Percentiles rank a stretch among this genome's conserved stretches.
Conservation (phyloP, 1,140 invertebrate genomes). For the Euglossa dilemma region DNA sequence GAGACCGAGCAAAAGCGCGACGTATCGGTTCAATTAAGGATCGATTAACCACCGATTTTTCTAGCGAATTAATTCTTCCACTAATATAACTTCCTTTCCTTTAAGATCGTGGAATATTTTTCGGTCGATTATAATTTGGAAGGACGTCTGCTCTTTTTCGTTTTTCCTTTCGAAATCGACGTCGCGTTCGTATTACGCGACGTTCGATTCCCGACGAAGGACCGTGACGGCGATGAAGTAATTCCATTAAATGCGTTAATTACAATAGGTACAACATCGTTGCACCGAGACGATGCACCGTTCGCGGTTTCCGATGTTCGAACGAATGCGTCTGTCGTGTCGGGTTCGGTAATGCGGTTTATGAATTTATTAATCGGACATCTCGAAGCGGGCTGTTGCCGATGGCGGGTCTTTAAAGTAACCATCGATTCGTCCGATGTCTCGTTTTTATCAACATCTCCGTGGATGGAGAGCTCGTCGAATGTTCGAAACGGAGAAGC, state of each 20-base stretch:
- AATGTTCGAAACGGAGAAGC: too few relatives aligned
- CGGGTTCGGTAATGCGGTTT: slow-evolving; percentile 56
- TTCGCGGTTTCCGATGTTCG: neutral
- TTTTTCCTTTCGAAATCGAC: neutral
- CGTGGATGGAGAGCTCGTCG: too few relatives aligned
- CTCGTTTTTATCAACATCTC: neutral
- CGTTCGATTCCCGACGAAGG: neutral
- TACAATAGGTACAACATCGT: slow-evolving; percentile 41
- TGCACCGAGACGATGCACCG: slow-evolving; percentile 30
- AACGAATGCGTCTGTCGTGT: slow-evolving; percentile 52
- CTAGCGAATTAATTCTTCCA: neutral
- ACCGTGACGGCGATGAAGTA: neutral
- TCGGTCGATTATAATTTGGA: neutral
- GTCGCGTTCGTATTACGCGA: neutral
- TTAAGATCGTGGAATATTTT: too few relatives aligned
- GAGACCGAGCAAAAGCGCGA: slow-evolving; percentile 52
- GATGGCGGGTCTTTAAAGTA: slow-evolving; percentile 43
- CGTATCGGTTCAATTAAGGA: slow-evolving; percentile 37
- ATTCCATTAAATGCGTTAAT: slow-evolving; percentile 38
- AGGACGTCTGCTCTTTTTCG: neutral
- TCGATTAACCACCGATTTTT: slow-evolving; percentile 39
- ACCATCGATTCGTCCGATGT: slow-evolving; percentile 18
- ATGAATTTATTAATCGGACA: slow-evolving; percentile 64
- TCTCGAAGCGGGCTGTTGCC: slow-evolving; percentile 34
- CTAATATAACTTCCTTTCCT: neutral